These are phyloP conservation scores for Andrena cerasifolii DNA, from an alignment of 1,140 invertebrate species.

Conservation along the genomic window DNA sequence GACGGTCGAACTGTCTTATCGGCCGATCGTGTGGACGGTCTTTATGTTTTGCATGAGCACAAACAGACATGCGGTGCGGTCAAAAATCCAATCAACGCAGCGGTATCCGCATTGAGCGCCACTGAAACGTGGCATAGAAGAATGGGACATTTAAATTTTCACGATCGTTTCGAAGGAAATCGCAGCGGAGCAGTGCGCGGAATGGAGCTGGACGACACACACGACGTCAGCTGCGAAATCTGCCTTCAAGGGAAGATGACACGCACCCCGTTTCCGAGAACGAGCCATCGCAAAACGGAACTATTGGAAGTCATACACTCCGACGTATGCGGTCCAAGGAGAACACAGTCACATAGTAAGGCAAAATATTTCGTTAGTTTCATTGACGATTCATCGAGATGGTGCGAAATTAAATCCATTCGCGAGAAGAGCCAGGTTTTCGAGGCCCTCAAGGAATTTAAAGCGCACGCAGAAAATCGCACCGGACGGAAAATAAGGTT, in stretches of 20 bases:
- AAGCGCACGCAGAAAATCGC: neutral
- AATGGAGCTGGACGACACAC: no score
- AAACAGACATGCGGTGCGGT: no score
- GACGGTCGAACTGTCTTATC: no score
- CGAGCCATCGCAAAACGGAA: neutral
- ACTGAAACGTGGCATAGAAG: conserved; percentile 11
- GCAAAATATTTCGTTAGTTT: conserved; percentile 4
- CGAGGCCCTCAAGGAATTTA: neutral
- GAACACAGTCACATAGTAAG: neutral
- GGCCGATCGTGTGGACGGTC: no score
- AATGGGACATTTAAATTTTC: neutral
- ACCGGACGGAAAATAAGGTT: neutral
- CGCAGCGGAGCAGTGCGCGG: neutral
- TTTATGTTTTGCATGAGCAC: no score
- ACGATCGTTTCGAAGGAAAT: neutral
- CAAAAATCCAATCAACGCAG: no score
- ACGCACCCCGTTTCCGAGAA: neutral
- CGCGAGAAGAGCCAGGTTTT: neutral
- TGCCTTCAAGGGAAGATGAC: neutral
- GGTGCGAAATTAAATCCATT: neutral
- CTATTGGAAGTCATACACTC: neutral
- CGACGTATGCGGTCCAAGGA: neutral
- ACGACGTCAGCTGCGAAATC: neutral
- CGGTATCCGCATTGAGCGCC: no score
- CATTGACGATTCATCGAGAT: neutral